Evolutionary conservation across 2,113 vertebrate genomes (phyloP).

Genomic region (Larimichthys polyactis): DNA sequence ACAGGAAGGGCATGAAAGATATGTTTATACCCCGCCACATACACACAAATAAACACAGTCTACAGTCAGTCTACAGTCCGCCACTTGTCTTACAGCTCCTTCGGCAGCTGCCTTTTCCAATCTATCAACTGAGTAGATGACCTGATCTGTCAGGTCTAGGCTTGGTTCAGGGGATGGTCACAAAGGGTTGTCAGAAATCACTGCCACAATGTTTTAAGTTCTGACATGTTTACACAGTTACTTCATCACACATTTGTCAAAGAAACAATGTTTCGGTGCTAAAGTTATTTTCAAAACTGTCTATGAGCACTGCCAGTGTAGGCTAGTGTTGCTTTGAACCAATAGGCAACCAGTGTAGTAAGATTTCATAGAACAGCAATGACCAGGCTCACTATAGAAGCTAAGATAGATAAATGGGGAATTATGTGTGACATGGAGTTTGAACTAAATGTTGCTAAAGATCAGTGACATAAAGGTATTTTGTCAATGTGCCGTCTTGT

Average conservation of each 20-base stretch:
- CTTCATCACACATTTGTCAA: conserved; percentile 1
- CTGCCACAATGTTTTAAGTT: background rate
- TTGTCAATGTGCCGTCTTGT: background rate
- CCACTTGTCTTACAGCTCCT: conserved; percentile 30
- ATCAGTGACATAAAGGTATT: background rate
- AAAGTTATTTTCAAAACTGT: conserved; percentile 2
- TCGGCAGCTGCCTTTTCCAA: conserved; percentile 47
- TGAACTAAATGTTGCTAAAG: background rate
- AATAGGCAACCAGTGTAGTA: background rate
- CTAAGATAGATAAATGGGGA: background rate
- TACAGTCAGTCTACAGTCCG: background rate
- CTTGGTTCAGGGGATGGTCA: conserved; percentile 31
- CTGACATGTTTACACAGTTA: background rate
- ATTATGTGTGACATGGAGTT: background rate
- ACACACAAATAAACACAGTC: conserved; percentile 16
- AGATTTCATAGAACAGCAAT: background rate
- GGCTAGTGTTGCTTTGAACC: background rate
- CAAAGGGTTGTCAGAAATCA: conserved; percentile 29
- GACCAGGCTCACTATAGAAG: background rate
- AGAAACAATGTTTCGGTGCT: background rate
- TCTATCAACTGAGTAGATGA: conserved; percentile 34
- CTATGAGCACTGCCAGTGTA: conserved; percentile 3
- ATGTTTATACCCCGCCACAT: conserved; percentile 6
- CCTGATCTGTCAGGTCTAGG: conserved; percentile 40
- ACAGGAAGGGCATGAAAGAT: conserved; percentile 29